Conservation (phyloP, 2,888 invertebrate species). For the Platypus cylindrus region DNA sequence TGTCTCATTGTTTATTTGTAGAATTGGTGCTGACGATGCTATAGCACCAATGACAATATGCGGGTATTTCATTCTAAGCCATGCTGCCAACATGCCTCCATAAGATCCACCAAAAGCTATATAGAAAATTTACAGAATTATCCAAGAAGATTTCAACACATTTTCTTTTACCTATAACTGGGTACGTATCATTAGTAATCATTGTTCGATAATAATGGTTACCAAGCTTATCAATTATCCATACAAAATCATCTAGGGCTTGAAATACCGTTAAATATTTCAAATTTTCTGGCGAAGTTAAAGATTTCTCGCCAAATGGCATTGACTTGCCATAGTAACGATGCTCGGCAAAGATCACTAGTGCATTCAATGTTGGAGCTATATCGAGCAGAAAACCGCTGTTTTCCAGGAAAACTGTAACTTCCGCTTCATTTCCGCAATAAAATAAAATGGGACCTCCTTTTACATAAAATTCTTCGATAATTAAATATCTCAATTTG, state of each 20-base stretch:
- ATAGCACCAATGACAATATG: constrained; percentile 77
- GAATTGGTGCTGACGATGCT: constrained; percentile 85
- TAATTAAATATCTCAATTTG: constrained; percentile 65
- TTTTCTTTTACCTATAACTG: constrained; percentile 45
- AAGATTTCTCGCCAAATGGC: constrained; percentile 74
- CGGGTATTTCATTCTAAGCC: constrained; percentile 94
- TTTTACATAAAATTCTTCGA: constrained; percentile 57
- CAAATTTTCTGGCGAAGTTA: constrained; percentile 46
- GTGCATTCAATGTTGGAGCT: constrained; percentile 64
- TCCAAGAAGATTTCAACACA: too few species aligned
- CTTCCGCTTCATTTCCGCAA: constrained; percentile 91
- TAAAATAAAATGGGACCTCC: constrained; percentile 83
- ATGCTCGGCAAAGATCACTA: constrained; percentile 87
- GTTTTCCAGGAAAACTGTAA: constrained; percentile 79
- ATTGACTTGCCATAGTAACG: constrained; percentile 85
- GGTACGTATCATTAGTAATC: constrained; percentile 39
- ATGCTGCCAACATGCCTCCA: constrained; percentile 95
- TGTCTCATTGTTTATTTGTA: constrained; percentile 69
- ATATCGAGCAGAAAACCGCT: constrained; percentile 92
- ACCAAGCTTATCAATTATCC: constrained; percentile 53
- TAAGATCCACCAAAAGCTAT: constrained; percentile 81
- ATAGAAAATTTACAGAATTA: not conserved
- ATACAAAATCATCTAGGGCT: constrained; percentile 86
- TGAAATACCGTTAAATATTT: constrained; percentile 82
- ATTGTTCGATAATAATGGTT: constrained; percentile 20